A percentile compares a stretch with the other conserved stretches of the same genome.
phyloP scores from a whole-genome alignment of 2,113 vertebrate genomes.

The Burhinus bistriatus region DNA sequence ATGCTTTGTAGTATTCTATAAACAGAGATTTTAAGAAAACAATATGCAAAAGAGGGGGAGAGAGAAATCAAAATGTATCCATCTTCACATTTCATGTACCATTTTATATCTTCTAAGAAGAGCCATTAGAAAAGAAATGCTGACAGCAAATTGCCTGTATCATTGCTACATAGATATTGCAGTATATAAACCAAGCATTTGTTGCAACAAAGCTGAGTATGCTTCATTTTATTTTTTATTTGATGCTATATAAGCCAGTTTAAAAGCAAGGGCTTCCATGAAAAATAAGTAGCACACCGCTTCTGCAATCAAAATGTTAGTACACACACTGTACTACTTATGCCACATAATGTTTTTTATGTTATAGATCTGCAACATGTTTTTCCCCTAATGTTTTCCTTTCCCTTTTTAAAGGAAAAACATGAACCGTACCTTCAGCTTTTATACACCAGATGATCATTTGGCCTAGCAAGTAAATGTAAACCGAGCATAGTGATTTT shows the following conservation, averaged over 20 bases:
- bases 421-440: not conserved
- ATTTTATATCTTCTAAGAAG: not conserved
- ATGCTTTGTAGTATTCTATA: not conserved
- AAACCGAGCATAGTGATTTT: not conserved
- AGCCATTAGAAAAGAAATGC: not conserved
- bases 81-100: not conserved
- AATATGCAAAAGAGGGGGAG: accelerated
- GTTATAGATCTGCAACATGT: not conserved
- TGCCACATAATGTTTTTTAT: not conserved
- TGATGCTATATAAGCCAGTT: not conserved
- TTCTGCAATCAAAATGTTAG: not conserved
- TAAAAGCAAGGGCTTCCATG: not conserved
- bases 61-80: not conserved
- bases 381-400: not conserved
- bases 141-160: not conserved
- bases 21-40: not conserved
- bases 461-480: not conserved
- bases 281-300: not conserved
- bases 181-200: not conserved
- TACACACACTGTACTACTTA: not conserved
- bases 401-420: not conserved
- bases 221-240: not conserved
- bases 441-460: not conserved
- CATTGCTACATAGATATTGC: not conserved
- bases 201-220: not conserved